These are phyloP conservation scores for Caerostris darwini DNA, from an alignment of 1,140 invertebrate species.

Conservation along the genomic window DNA sequence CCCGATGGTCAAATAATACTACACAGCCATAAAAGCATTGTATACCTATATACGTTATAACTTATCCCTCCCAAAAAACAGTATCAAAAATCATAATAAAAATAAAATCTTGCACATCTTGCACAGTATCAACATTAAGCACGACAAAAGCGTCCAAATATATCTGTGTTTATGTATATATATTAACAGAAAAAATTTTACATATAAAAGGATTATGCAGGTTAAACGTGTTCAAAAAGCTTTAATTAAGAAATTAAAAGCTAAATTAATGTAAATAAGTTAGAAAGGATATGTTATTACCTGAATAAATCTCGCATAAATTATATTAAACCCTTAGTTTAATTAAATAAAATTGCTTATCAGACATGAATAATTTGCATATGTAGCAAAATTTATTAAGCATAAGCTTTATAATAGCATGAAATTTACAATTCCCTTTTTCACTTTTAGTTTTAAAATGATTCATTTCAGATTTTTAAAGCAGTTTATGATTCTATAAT, in stretches of 20 bases:
- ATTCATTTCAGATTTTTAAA: too few species aligned
- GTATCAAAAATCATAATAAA: constrained; percentile 66
- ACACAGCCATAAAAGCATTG: constrained; percentile 24
- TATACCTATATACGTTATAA: not conserved
- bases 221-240: not conserved
- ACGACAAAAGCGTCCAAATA: constrained; percentile 56
- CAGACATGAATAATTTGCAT: too few species aligned
- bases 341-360: too few species aligned
- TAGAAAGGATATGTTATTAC: too few species aligned
- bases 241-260: not conserved
- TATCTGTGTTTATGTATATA: constrained; percentile 23
- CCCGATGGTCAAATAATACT: not conserved
- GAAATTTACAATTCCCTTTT: too few species aligned
- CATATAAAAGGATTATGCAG: constrained; percentile 22
- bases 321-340: too few species aligned
- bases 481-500: too few species aligned
- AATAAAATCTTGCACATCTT: constrained; percentile 63
- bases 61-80: constrained; percentile 29
- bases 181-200: constrained; percentile 32
- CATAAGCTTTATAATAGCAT: too few species aligned
- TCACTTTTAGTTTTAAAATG: too few species aligned
- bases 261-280: too few species aligned
- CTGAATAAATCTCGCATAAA: too few species aligned
- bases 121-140: constrained; percentile 59
- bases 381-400: too few species aligned